phyloP scores from a whole-genome alignment of 1,140 invertebrate species.

The Drosophila lacertosa region DNA sequence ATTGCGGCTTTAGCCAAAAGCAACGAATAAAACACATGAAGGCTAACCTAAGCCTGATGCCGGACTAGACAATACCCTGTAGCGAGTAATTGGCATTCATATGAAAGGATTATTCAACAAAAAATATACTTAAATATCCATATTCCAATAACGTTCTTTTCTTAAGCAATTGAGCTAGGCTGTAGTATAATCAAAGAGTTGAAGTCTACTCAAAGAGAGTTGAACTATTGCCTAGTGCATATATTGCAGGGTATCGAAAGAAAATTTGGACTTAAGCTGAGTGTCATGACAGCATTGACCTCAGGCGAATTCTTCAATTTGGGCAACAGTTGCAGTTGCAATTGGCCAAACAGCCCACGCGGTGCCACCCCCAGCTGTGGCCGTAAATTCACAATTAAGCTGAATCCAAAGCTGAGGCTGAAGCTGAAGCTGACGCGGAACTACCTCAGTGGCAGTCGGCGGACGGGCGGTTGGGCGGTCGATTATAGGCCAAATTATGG shows the following conservation, averaged over 20 bases:
- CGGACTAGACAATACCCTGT: conserved; percentile 2
- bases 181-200: no score
- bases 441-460: conserved; percentile 14
- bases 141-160: no score
- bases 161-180: no score
- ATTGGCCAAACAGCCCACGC: conserved; percentile 4
- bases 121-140: no score
- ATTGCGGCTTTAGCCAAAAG: conserved; percentile 12
- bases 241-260: no score
- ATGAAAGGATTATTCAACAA: background rate
- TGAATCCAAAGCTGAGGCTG: background rate
- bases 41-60: background rate
- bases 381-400: conserved; percentile 29
- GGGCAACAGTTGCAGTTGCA: conserved; percentile 33
- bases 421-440: background rate
- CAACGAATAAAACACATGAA: background rate
- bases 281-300: conserved; percentile 57
- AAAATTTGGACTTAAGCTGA: conserved; percentile 20
- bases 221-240: no score
- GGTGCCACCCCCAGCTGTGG: conserved; percentile 7
- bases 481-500: conserved; percentile 36
- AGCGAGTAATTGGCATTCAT: no score
- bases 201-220: no score
- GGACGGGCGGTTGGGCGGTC: no score
- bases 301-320: conserved; percentile 51